Evolutionary conservation across 2,113 vertebrate species (phyloP).

Genomic region (Phyllostomus discolor): DNA sequence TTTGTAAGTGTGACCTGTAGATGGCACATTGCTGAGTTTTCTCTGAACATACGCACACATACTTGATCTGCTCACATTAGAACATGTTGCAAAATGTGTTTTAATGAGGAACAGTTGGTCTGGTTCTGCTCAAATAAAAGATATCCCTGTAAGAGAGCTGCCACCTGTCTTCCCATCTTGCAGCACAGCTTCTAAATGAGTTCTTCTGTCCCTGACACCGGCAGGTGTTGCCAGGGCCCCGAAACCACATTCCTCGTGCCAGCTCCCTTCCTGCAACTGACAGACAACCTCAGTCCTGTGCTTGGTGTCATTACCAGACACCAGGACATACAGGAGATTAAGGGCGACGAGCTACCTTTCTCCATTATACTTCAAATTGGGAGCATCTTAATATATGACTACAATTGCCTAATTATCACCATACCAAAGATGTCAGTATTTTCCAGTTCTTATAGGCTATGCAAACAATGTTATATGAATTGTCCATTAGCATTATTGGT

Average conservation of each 20-base stretch:
- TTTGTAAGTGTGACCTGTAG: not conserved
- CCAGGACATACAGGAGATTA: not conserved
- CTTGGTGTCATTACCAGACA: not conserved
- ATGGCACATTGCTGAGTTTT: not conserved
- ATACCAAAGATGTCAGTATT: not conserved
- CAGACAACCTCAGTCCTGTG: not conserved
- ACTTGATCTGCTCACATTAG: slow-evolving; percentile 14
- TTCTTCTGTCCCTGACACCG: slow-evolving; percentile 53
- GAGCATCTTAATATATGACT: not conserved
- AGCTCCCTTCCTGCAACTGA: not conserved
- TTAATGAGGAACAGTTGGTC: slow-evolving; percentile 57
- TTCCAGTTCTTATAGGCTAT: not conserved
- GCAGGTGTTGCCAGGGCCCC: slow-evolving; percentile 55
- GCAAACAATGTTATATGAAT: not conserved
- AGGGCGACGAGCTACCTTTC: not conserved
- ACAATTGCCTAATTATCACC: not conserved
- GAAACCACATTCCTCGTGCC: not conserved
- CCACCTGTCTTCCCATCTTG: slow-evolving; percentile 59
- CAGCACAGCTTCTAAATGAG: slow-evolving; percentile 44
- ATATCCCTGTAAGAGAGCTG: slow-evolving; percentile 50
- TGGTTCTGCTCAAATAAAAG: slow-evolving; percentile 65
- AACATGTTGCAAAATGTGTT: slow-evolving; percentile 39
- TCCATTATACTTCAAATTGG: not conserved
- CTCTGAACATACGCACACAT: not conserved
- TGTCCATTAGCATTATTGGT: not conserved